Conservation (phyloP, 2,113 vertebrate genomes). For the Ardeotis arabs region DNA sequence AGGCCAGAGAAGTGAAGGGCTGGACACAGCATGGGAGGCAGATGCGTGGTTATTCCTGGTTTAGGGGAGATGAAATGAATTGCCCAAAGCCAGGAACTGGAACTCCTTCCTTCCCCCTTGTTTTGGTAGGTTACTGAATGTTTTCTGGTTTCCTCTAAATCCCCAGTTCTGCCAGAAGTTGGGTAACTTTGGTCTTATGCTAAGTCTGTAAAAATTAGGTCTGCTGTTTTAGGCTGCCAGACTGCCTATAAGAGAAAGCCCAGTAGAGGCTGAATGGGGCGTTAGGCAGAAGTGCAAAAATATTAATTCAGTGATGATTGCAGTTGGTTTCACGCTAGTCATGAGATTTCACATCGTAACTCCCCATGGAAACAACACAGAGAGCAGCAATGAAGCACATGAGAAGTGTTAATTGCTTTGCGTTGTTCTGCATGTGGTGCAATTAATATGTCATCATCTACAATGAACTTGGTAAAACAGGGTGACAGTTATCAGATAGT, state of each 20-base stretch:
- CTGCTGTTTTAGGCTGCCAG: background rate
- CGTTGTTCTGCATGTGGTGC: background rate
- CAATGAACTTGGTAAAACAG: background rate
- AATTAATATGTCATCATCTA: constrained; percentile 16
- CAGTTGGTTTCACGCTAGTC: constrained; percentile 28
- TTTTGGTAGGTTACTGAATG: background rate
- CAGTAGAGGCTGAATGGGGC: background rate
- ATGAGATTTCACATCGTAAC: background rate
- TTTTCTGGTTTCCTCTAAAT: background rate
- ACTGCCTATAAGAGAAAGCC: background rate
- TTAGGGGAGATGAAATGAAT: background rate
- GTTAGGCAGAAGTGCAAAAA: background rate
- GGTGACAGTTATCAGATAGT: background rate
- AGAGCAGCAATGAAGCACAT: background rate
- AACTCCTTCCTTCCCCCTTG: background rate
- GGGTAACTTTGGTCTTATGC: background rate
- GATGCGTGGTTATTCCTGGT: background rate
- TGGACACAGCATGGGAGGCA: background rate
- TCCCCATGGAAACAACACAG: background rate
- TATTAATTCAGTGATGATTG: background rate
- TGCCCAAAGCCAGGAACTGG: background rate
- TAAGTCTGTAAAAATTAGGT: background rate
- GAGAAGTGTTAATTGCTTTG: constrained; percentile 39
- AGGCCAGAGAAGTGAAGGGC: background rate
- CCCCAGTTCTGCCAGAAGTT: background rate